Conservation (phyloP, 2,888 invertebrate genomes). For the Cephus pulcher region DNA sequence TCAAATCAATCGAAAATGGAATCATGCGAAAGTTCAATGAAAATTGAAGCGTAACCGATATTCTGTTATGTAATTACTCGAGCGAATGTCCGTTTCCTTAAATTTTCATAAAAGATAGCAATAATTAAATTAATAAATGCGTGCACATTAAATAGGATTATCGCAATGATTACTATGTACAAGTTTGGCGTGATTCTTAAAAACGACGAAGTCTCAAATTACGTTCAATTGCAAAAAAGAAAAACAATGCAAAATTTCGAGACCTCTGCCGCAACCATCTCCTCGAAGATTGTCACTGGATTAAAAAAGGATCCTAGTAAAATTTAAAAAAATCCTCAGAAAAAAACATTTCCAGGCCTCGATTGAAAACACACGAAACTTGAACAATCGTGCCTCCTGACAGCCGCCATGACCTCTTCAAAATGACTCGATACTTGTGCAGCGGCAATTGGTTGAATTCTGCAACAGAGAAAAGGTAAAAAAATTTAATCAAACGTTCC, state of each 20-base stretch:
- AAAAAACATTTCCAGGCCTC: slow-evolving; percentile 52
- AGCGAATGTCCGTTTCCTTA: background rate
- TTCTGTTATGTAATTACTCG: background rate
- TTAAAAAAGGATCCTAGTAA: background rate
- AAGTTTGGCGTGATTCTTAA: slow-evolving; percentile 18
- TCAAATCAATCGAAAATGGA: background rate
- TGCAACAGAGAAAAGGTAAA: slow-evolving; percentile 49
- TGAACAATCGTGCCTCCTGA: slow-evolving; percentile 76
- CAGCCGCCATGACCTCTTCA: slow-evolving; percentile 80
- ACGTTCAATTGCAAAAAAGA: background rate
- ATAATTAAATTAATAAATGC: slow-evolving; percentile 7
- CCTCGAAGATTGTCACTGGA: background rate
- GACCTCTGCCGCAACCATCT: background rate
- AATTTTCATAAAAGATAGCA: background rate
- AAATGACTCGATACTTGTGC: slow-evolving; percentile 75
- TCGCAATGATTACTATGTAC: slow-evolving; percentile 22
- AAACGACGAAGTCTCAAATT: background rate
- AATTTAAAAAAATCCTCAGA: slow-evolving; percentile 13
- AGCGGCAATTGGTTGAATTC: slow-evolving; percentile 73
- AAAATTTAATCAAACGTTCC: slow-evolving; percentile 8
- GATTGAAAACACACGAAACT: slow-evolving; percentile 71
- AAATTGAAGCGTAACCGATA: background rate
- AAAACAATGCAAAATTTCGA: background rate
- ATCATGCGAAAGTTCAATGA: background rate
- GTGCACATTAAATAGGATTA: slow-evolving; percentile 20